Evolutionary conservation across 2,113 vertebrate genomes (phyloP).

Genomic region (Maccullochella peelii): DNA sequence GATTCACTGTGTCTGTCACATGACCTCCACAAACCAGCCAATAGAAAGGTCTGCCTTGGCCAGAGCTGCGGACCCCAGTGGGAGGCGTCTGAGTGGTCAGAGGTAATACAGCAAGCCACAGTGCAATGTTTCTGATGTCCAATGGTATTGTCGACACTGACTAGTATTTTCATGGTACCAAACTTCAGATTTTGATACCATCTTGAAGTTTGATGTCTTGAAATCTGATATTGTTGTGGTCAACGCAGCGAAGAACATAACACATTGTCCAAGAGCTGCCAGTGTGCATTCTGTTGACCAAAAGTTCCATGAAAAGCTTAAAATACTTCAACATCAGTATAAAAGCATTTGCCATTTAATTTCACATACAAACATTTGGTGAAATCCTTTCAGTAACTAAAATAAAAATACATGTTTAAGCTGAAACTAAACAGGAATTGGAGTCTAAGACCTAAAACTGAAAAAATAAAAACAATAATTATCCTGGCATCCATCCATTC

Average conservation of each 20-base stretch:
- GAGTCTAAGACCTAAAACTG: not conserved
- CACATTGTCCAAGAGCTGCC: not conserved
- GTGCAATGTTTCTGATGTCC: not conserved
- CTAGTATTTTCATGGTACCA: not conserved
- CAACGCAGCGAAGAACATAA: not conserved
- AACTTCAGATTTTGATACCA: not conserved
- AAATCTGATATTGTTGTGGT: not conserved
- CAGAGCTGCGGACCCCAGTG: constrained; percentile 92
- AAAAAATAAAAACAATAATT: not conserved
- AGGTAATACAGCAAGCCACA: constrained; percentile 77
- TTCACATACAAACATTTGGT: not conserved
- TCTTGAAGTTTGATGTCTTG: not conserved
- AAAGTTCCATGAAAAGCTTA: not conserved
- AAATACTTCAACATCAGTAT: not conserved
- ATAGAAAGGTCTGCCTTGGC: constrained; percentile 89
- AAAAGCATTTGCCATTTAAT: not conserved
- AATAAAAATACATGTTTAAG: not conserved
- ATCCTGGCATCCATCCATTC: not conserved
- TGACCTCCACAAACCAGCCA: constrained; percentile 88
- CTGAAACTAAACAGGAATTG: not conserved
- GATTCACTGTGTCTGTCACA: constrained; percentile 88
- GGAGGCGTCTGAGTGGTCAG: constrained; percentile 89
- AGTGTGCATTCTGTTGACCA: not conserved
- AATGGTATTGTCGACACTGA: not conserved
- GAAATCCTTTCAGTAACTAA: not conserved